phyloP scores from a whole-genome alignment of 2,888 invertebrate genomes.

The Emmelina monodactyla region DNA sequence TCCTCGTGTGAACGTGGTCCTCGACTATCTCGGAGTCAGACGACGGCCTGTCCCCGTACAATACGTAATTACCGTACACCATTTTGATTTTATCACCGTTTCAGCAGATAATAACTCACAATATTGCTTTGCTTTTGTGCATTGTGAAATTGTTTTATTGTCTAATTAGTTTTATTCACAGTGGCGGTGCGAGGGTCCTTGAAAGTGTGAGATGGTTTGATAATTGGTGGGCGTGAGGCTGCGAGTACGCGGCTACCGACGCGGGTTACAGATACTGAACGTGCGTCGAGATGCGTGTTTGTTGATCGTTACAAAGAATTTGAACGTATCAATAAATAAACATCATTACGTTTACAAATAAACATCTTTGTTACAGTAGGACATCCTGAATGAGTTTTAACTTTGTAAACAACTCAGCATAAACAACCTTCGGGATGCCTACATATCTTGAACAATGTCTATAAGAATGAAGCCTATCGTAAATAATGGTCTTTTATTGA shows the following conservation, averaged over 20 bases:
- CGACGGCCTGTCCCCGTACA: conserved; percentile 50
- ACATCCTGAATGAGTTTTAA: too few species aligned
- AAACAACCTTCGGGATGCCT: too few species aligned
- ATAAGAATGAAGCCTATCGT: too few species aligned
- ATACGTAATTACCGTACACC: conserved; percentile 59
- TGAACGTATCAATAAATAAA: too few species aligned
- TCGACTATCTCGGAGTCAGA: conserved; percentile 53
- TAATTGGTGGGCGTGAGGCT: conserved; percentile 8
- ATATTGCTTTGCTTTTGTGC: conserved; percentile 16
- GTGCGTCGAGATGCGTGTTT: too few species aligned
- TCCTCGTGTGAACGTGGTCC: conserved; percentile 45
- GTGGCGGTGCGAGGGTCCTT: conserved; percentile 10
- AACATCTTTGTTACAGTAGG: too few species aligned
- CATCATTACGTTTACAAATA: too few species aligned
- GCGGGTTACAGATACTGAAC: too few species aligned
- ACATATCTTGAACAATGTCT: too few species aligned
- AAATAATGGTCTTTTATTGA: too few species aligned
- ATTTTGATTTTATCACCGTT: conserved; percentile 25
- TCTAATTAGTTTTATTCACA: conserved; percentile 9
- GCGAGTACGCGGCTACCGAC: neutral
- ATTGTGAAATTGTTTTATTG: conserved; percentile 20
- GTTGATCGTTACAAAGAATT: too few species aligned
- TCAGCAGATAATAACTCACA: neutral
- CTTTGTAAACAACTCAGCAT: too few species aligned
- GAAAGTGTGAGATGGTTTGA: conserved; percentile 15